Evolutionary conservation across 2,113 vertebrate species (phyloP).

Genomic region (Hyla sarda): DNA sequence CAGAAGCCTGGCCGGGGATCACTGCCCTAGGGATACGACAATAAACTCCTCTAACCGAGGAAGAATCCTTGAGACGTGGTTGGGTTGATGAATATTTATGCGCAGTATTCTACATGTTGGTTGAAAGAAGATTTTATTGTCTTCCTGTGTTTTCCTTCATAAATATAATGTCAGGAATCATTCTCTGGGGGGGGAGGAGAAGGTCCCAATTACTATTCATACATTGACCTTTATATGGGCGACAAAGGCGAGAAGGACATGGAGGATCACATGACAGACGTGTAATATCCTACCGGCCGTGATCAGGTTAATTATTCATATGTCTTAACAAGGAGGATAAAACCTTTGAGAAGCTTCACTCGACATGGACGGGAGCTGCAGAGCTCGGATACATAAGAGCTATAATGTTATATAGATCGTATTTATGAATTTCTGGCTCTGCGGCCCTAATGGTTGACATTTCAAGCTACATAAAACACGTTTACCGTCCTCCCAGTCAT

Average conservation of each 20-base stretch:
- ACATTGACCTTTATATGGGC: constrained; percentile 14
- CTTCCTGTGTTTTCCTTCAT: background rate
- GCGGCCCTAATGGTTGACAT: constrained; percentile 32
- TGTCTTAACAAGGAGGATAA: background rate
- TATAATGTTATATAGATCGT: constrained; percentile 4
- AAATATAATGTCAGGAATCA: constrained; percentile 14
- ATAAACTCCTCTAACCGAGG: too few species aligned
- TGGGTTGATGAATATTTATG: constrained; percentile 35
- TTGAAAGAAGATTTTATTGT: background rate
- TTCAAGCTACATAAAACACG: constrained; percentile 40
- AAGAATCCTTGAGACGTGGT: too few species aligned
- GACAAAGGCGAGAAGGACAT: constrained; percentile 8
- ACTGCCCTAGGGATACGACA: background rate
- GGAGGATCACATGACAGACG: background rate
- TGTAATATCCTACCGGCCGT: background rate
- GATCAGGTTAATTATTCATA: constrained; percentile 40
- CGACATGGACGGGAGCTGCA: background rate
- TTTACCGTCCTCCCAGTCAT: constrained; percentile 24
- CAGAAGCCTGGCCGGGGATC: background rate
- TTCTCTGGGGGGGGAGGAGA: background rate
- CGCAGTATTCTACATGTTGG: background rate
- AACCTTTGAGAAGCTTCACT: background rate
- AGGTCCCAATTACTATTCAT: background rate
- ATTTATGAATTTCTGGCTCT: constrained; percentile 13
- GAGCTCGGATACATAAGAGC: background rate